Conservation (phyloP, 2,797 vertebrate species). For the Channa striata region DNA sequence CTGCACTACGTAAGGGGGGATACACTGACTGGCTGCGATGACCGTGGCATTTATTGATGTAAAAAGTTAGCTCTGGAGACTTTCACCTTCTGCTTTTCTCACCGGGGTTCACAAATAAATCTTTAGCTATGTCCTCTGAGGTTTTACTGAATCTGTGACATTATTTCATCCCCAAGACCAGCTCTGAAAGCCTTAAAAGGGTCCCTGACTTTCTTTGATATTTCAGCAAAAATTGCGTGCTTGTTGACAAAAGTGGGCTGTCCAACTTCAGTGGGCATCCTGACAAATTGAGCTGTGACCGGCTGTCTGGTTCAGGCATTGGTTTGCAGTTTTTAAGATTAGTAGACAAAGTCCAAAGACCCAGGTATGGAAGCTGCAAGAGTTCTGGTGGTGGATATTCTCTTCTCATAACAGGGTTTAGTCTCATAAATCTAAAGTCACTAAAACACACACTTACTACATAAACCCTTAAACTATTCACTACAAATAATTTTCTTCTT, state of each 20-base stretch:
- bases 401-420: background rate
- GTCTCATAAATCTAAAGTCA: no score
- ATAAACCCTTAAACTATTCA: constrained; percentile 12
- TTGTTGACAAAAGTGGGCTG: background rate
- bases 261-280: background rate
- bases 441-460: no score
- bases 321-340: background rate
- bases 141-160: background rate
- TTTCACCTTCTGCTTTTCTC: background rate
- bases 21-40: background rate
- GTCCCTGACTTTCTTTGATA: background rate
- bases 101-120: background rate
- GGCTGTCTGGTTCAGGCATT: background rate
- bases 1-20: background rate
- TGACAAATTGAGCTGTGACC: constrained; percentile 3
- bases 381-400: background rate
- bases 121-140: background rate
- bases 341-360: background rate
- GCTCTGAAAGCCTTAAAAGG: background rate
- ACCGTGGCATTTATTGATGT: background rate
- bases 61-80: background rate
- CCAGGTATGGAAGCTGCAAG: background rate
- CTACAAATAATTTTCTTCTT: background rate
- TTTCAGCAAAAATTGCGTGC: background rate
- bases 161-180: background rate